A percentile compares a stretch with the other conserved stretches of the same genome.
Evolutionary conservation across 2,888 invertebrate species (phyloP).

Genomic region (Melanotus villosus): DNA sequence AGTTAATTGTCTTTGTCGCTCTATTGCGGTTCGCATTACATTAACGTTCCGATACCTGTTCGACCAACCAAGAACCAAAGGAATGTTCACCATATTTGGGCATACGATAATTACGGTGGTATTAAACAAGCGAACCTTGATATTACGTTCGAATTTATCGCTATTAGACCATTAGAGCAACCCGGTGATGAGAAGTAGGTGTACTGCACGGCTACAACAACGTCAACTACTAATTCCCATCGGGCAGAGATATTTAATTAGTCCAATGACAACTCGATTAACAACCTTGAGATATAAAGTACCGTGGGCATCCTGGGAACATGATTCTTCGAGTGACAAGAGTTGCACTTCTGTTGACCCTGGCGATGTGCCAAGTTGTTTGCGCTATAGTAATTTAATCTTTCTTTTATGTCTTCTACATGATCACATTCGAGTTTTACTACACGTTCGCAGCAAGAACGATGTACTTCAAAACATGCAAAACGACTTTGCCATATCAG

Average conservation of each 20-base stretch:
- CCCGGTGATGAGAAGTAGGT: neutral
- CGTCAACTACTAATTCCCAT: neutral
- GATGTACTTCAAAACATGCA: neutral
- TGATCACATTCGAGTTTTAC: neutral
- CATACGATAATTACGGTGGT: too few relatives aligned
- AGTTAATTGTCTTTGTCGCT: too few relatives aligned
- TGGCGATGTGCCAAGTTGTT: constrained; percentile 22
- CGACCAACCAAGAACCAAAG: too few relatives aligned
- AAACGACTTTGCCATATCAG: neutral
- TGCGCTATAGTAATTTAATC: constrained; percentile 12
- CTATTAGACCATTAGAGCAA: too few relatives aligned
- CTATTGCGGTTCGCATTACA: too few relatives aligned
- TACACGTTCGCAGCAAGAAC: neutral
- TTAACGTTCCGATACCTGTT: too few relatives aligned
- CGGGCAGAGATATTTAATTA: constrained; percentile 16
- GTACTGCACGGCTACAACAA: neutral
- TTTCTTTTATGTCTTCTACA: neutral
- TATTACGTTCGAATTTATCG: too few relatives aligned
- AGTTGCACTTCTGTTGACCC: constrained; percentile 24
- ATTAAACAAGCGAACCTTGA: too few relatives aligned
- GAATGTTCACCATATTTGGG: too few relatives aligned
- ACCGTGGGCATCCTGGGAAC: constrained; percentile 24
- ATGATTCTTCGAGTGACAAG: constrained; percentile 2
- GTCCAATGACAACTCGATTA: constrained; percentile 38
- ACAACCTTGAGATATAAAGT: constrained; percentile 21